phyloP scores from a whole-genome alignment of 2,888 invertebrate genomes.

The Eristalis tenax region DNA sequence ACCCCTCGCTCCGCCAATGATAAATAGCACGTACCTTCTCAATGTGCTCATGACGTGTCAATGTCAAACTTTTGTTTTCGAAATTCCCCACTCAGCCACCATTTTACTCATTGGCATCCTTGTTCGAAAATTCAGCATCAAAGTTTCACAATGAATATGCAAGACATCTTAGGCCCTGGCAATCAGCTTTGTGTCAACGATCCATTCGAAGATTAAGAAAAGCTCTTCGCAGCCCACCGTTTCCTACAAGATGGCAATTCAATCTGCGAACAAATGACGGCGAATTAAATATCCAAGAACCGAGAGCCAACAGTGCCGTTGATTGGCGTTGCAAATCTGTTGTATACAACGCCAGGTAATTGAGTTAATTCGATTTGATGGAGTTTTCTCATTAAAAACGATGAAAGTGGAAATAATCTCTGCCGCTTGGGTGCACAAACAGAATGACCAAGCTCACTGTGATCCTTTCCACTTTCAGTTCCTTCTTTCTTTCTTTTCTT shows the following conservation, averaged over 20 bases:
- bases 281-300: not conserved
- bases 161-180: too few relatives aligned
- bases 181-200: too few relatives aligned
- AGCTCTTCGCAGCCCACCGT: too few relatives aligned
- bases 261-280: not conserved
- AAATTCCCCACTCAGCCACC: too few relatives aligned
- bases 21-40: too few relatives aligned
- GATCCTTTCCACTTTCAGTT: not conserved
- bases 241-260: not conserved
- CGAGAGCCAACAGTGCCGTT: not conserved
- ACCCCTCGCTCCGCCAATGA: too few relatives aligned
- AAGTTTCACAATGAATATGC: too few relatives aligned
- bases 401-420: conserved; percentile 5
- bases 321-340: conserved; percentile 1
- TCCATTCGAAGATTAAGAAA: too few relatives aligned
- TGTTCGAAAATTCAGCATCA: too few relatives aligned
- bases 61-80: too few relatives aligned
- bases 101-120: too few relatives aligned
- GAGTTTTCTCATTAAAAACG: conserved; percentile 49
- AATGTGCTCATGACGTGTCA: too few relatives aligned
- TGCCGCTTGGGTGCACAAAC: conserved; percentile 17
- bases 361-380: conserved; percentile 48
- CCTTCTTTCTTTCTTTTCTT: not conserved
- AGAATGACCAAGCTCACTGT: conserved; percentile 36
- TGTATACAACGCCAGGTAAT: conserved; percentile 21